Evolutionary conservation across 2,113 vertebrate genomes (phyloP), one percentile per base, ranked within the genome.

Genomic region (Ptilorrhoa leucosticta): DNA sequence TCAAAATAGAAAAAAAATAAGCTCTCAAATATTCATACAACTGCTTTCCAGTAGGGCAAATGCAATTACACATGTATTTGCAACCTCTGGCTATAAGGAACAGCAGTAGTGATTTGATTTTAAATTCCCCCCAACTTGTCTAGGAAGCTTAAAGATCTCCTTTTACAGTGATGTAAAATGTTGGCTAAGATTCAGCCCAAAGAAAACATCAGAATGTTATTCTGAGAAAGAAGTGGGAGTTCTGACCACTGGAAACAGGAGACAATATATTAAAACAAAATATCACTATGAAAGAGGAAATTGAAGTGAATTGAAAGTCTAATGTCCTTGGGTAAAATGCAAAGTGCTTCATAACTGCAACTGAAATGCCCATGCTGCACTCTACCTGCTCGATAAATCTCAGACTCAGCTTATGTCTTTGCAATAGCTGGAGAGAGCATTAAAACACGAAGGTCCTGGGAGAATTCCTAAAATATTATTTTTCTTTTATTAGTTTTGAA

Each of bases 1-100:
- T 73, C 71, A 88, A 90, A 91, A 88, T 27, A 83, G 40, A 45
- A 80, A 80, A 80, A 72, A 96, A 68, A 61, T 2, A 88, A 60
- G 15, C 37, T 94, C 89, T 75, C 88, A 89, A 77, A 86, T 87
- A 90, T 64, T 90, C 76, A 69, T 68, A 78, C 42, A 83, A 64
- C 33, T 64, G 35, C n/a, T 40, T 93, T 89, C 73, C 48, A 87
- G 60, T 21, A 83, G 56, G 18, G 15, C 61, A 96, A 88, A 90
- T 88, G 60, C 9, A 83, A 94, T 95, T 93, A 75, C 66, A 95
- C 6, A 6, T 87, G 73, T 71, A 90, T 93, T 87, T 88, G 31
- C 44, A 81, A 42, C 64, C 48, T 71, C 80, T 87, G 79, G 75
- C 83, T 90, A 75, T 60, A 69, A 89, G 13, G 21, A 94, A 79